Base-by-base conservation (phyloP, 2,113 vertebrate genomes). In the Eleginops maclovinus region DNA sequence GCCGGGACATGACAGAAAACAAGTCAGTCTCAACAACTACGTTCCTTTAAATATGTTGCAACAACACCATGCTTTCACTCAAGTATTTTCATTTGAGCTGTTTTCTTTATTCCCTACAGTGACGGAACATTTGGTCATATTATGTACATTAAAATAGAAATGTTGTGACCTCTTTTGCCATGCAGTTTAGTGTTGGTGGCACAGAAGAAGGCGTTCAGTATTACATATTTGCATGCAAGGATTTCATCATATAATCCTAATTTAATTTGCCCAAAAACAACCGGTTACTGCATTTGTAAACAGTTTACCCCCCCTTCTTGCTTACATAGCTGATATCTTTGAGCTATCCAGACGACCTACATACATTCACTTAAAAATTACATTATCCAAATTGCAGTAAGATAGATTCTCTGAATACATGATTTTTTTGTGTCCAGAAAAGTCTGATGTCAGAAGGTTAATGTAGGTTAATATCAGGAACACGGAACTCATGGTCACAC, bases 1-100 rank as follows among this genome's bases (percentile, higher is more conserved):
- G 98, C 62, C 85, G 80, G 72, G 96, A 99, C 93, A 97, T 97
- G 87, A 96, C 87, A 21, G 83, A 94, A 13, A 96, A 96, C 68
- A 98, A 97, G 98, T 99, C 67, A 94, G 97, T 93, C 14, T 11
- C n/a, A 40, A 49, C 16, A 14, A 21, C 47, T 46, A 2, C 17
- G 10, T 73, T 49, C 44, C 17, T 77, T 51, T 31, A 8, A 10
- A 43, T 40, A 11, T 22, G 21, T 4, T 24, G 9, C 17, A 9
- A 41, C 9, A 13, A 15, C 21, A 50, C 24, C 36, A 19, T 22
- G 19, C 31, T 36, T 12, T 59, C 22, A 1, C 11, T 13, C 14
- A 19, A 6, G 36, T 24, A 41, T 24, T 47, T 61, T n/a, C 2
- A 44, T 13, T 43, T n/a, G n/a, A 17, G 68, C 21, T 43, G 14